Evolutionary conservation across 2,113 vertebrate species (phyloP).

Genomic region (Brevimyrus niger): DNA sequence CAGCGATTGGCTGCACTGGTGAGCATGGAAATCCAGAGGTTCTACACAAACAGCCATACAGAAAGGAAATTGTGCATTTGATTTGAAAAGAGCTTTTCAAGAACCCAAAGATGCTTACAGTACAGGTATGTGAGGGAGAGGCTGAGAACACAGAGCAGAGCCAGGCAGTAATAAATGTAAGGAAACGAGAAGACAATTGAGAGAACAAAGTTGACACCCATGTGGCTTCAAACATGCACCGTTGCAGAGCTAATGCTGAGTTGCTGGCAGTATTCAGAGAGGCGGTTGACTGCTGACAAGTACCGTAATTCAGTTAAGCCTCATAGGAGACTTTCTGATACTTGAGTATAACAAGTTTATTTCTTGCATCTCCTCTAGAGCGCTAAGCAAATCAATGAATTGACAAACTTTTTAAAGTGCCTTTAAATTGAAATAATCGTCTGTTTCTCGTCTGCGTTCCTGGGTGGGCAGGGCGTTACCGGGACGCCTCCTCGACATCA

Average conservation of each 20-base stretch:
- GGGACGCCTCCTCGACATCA: background rate
- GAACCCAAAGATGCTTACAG: background rate
- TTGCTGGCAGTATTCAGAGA: background rate
- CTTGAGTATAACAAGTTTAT: background rate
- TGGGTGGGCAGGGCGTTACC: background rate
- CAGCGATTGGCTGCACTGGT: background rate
- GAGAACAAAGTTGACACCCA: background rate
- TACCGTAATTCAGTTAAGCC: background rate
- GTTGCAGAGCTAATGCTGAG: background rate
- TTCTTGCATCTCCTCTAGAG: background rate
- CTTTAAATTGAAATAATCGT: background rate
- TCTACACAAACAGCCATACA: background rate
- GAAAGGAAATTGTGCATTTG: background rate
- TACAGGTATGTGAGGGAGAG: background rate
- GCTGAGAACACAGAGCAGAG: background rate
- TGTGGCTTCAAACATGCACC: background rate
- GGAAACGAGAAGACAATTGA: background rate
- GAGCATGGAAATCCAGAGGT: background rate
- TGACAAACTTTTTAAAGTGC: background rate
- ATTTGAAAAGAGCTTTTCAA: background rate
- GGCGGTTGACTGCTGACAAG: background rate
- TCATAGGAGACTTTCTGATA: background rate
- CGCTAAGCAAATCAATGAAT: background rate
- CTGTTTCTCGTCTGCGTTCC: background rate
- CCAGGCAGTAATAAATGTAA: background rate